A percentile compares a stretch with the other conserved stretches of the same genome.
These are phyloP conservation scores for Urosaurus nigricauda DNA, from an alignment of 2,797 vertebrate genomes.

Conservation along the genomic window DNA sequence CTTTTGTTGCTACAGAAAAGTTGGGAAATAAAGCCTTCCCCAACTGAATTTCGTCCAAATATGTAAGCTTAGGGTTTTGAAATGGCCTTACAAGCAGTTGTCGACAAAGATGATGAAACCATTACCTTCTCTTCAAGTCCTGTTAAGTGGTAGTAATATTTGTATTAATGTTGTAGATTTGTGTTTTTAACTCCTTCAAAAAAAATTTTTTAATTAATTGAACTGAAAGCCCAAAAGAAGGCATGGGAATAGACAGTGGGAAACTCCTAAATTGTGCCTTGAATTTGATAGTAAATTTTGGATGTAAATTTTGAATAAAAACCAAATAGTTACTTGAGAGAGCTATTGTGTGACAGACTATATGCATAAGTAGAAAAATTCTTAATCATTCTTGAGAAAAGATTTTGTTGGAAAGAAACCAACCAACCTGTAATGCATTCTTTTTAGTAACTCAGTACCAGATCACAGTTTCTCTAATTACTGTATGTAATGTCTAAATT, in stretches of 20 bases:
- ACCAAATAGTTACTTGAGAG: background rate
- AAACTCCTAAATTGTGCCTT: background rate
- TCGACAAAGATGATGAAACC: background rate
- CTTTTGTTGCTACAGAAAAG: background rate
- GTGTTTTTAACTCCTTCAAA: background rate
- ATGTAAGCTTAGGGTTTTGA: background rate
- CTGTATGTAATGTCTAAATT: background rate
- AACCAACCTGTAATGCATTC: background rate
- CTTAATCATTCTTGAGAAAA: background rate
- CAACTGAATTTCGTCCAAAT: background rate
- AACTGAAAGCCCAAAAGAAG: background rate
- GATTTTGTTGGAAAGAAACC: background rate
- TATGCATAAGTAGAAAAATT: background rate
- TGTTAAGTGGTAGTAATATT: background rate
- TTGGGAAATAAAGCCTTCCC: background rate
- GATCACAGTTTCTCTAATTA: too few relatives aligned
- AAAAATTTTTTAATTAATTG: background rate
- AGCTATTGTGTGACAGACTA: background rate
- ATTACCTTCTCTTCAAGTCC: background rate
- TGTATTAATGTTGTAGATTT: background rate
- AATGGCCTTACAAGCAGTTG: background rate
- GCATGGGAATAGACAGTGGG: background rate
- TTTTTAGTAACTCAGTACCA: background rate
- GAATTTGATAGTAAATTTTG: background rate
- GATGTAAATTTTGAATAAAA: background rate